phyloP scores from a whole-genome alignment of 1,140 invertebrate genomes.

The Lamellibrachia luymesi region DNA sequence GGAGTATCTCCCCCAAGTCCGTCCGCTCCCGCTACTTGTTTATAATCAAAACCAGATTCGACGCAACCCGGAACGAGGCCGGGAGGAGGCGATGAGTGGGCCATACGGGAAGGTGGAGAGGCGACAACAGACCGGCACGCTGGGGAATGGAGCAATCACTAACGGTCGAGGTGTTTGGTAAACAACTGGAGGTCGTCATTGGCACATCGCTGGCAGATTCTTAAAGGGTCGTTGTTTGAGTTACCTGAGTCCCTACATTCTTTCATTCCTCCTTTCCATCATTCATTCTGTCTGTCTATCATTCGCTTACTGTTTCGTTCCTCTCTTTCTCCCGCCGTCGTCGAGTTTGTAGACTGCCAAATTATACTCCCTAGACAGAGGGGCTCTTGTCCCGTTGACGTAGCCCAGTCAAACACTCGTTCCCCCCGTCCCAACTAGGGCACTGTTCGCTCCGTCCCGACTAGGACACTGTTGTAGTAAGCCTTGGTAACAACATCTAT shows the following conservation, averaged over 20 bases:
- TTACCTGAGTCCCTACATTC: no score
- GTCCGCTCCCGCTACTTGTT: background rate
- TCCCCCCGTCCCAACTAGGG: background rate
- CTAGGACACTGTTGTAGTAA: background rate
- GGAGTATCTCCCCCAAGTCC: background rate
- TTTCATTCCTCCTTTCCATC: background rate
- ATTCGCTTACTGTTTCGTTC: background rate
- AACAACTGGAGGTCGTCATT: background rate
- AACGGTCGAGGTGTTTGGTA: background rate
- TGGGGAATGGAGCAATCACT: background rate
- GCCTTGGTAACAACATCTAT: background rate
- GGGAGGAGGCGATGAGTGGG: background rate
- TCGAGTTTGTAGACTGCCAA: background rate
- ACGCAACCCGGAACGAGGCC: background rate
- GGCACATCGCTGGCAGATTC: no score
- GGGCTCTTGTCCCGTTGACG: background rate
- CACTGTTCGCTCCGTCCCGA: background rate
- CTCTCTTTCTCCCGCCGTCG: background rate
- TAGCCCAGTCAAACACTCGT: background rate
- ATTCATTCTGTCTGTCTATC: background rate
- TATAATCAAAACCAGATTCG: background rate
- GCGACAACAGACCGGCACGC: background rate
- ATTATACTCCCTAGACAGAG: background rate
- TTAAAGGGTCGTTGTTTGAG: no score
- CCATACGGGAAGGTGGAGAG: background rate